A percentile compares a stretch with the other conserved stretches of the same genome.
These are phyloP conservation scores for Tholera decimalis DNA, from an alignment of 2,888 invertebrate species.

Conservation along the genomic window DNA sequence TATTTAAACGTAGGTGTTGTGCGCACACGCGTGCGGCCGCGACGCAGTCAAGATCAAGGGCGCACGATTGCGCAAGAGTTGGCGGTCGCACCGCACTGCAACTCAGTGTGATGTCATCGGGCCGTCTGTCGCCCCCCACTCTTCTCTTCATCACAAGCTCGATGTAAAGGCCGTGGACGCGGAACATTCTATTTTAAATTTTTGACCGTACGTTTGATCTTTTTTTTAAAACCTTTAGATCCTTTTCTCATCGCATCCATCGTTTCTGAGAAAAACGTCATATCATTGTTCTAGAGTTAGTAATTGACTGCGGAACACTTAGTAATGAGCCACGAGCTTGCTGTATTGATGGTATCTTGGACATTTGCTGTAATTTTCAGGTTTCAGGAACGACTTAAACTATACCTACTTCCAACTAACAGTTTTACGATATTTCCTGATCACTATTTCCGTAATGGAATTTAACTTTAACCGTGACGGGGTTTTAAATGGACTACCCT, in stretches of 20 bases:
- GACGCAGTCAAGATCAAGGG: constrained; percentile 92
- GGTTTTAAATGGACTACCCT: no score
- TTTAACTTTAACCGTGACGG: neutral
- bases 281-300: constrained; percentile 41
- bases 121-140: constrained; percentile 80
- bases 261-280: constrained; percentile 42
- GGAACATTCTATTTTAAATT: constrained; percentile 86
- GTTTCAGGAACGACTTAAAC: constrained; percentile 38
- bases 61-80: constrained; percentile 90
- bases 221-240: constrained; percentile 46
- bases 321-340: constrained; percentile 28
- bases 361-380: constrained; percentile 53
- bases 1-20: constrained; percentile 80
- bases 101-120: constrained; percentile 88
- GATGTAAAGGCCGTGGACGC: constrained; percentile 84
- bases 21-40: constrained; percentile 88
- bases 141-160: constrained; percentile 73
- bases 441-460: neutral
- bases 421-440: constrained; percentile 19
- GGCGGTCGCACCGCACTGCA: constrained; percentile 89
- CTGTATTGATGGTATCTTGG: constrained; percentile 45
- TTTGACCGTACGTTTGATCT: constrained; percentile 66
- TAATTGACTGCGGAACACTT: constrained; percentile 16
- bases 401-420: neutral
- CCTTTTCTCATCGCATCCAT: constrained; percentile 41